Percentiles rank a stretch among this genome's conserved stretches.
phyloP scores from a whole-genome alignment of 2,797 vertebrate genomes.

The Scolopax bukidnonensis region DNA sequence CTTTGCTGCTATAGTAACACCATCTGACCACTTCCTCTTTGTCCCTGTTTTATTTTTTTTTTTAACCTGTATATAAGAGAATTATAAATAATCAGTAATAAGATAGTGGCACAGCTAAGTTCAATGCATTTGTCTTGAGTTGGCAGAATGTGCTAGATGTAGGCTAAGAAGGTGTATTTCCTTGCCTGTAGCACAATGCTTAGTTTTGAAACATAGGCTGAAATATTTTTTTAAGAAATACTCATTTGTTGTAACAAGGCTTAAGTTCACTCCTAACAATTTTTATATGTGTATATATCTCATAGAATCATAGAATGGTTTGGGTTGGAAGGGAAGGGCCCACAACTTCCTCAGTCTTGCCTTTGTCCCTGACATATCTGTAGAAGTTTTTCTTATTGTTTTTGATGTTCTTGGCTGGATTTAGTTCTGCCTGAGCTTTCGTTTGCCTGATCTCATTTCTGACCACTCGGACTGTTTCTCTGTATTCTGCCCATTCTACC shows the following conservation, averaged over 20 bases:
- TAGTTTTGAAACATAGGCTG: background rate
- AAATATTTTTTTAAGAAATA: background rate
- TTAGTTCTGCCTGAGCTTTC: too few species aligned
- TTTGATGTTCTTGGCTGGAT: too few species aligned
- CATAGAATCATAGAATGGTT: too few species aligned
- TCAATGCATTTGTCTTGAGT: background rate
- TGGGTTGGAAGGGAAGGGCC: too few species aligned
- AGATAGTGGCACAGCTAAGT: background rate
- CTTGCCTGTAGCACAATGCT: background rate
- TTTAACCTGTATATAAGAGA: background rate
- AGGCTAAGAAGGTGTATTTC: background rate
- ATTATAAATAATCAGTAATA: background rate
- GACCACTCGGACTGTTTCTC: too few species aligned
- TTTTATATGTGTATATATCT: background rate
- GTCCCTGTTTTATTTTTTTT: background rate
- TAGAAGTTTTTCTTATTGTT: too few species aligned
- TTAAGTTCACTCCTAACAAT: background rate
- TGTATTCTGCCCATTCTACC: too few species aligned
- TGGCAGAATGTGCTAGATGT: background rate
- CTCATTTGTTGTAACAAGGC: background rate
- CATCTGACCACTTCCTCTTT: background rate
- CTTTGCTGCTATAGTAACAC: background rate
- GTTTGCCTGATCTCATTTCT: too few species aligned
- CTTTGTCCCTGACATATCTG: too few species aligned
- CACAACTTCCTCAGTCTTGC: too few species aligned